Evolutionary conservation across 2,113 vertebrate genomes (phyloP), one percentile per base, ranked within the genome.

Genomic region (Aegithalos caudatus): DNA sequence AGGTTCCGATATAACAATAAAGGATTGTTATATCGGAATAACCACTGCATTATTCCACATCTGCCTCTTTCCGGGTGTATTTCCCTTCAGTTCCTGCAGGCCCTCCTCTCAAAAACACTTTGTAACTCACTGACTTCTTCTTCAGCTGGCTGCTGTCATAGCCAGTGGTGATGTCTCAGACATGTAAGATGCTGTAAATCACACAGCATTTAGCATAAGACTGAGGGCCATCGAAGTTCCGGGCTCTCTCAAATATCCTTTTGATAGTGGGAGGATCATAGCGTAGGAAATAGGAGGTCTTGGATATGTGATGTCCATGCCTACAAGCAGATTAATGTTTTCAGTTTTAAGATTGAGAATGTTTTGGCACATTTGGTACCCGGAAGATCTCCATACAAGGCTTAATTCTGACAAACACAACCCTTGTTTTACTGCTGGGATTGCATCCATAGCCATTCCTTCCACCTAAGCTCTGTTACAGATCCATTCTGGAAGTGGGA

Each of bases 231-330:
- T 95, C 96, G 6, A 98, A 99, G 97, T 98, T 99, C 9, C 99
- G 97, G 53, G 99, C 97, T 4, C 97, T 98, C 67, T 97, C 95
- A 88, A 99, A 99, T 95, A 99, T 99, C 94, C 89, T 98, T 51
- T 98, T 98, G 95, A 99, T 98, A 11, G 98, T 99, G 33, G 96
- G 45, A n/a, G 99, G 98, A 45, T 99, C 98, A 2, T 98, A 98
- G 95, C 99, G 99, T 84, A 98, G 78, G 92, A 99, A 98, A 88
- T 99, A 99, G 6, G 99, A 99, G 12, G 99, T 99, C 91, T 97
- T 98, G 17, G 99, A 98, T 92, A 99, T 94, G 94, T 99, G 99
- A 83, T 98, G 98, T 10, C 99, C 99, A 17, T 99, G 99, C 85
- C 99, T 99, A 92, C 7, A 94, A 76, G 93, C 23, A 87, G 21